Base-by-base conservation (phyloP, 2,888 invertebrate genomes). In the Xestia rhomboidea region DNA sequence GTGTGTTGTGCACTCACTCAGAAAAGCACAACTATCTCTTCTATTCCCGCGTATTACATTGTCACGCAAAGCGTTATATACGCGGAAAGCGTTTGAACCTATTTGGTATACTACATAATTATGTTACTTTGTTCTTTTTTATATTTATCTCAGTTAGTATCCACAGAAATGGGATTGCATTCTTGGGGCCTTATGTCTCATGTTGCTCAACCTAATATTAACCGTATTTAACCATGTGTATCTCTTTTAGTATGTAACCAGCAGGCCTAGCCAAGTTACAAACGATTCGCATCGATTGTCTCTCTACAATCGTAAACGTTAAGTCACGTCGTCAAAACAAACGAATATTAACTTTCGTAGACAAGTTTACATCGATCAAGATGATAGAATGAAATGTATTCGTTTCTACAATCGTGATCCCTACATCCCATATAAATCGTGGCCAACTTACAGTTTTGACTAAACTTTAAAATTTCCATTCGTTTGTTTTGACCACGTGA, bases 111-210 rank as follows among this genome's bases (percentile, higher is more conserved):
- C 18, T 46, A n/a, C n/a, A n/a, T n/a, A n/a, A n/a, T n/a, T 44
- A 30, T 54, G 38, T 67, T 73, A 30, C 64, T 69, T 66, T 46
- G 6, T 83, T 73, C 24, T 15, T 71, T 76, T 74, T 18, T 73
- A 41, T 38, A 60, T 77, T 69, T 69, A 57, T 73, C 8, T 80
- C 63, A 81, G 67, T 81, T 75, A 57, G 71, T 69, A 70, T 79
- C 60, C 78, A 82, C 76, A 77, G 67, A 78, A 76, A 72, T 73
- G 51, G 77, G 71, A 80, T 82, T 82, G 88, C 87, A 84, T 88
- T 87, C 88, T 88, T 87, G 85, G 85, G 85, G 87, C 89, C 87
- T 88, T 88, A 88, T 68, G 88, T 84, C 87, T 87, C 85, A 84
- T 76, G 85, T 88, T 88, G 87, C 88, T 87, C 75, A 76, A 80